Conservation (phyloP, 2,113 vertebrate genomes). For the Cavia porcellus region DNA sequence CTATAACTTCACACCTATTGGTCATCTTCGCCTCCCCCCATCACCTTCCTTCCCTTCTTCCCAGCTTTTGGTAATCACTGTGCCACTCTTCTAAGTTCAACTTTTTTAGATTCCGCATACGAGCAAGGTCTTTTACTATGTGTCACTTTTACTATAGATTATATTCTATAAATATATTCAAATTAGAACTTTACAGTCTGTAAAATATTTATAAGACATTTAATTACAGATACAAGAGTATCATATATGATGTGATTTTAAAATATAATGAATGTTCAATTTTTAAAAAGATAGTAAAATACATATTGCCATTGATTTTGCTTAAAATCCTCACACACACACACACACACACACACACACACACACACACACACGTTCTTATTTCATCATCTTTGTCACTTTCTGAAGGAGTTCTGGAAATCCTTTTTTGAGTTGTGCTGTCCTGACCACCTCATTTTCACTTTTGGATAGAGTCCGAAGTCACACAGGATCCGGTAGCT, state of each 20-base stretch:
- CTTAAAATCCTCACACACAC: not conserved
- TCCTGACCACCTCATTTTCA: not conserved
- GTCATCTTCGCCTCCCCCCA: not conserved
- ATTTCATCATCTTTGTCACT: not conserved
- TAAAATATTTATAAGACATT: not conserved
- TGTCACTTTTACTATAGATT: not conserved
- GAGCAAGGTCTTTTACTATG: not conserved
- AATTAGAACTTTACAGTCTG: not conserved
- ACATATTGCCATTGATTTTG: not conserved
- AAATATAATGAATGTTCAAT: not conserved
- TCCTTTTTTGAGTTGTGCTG: not conserved
- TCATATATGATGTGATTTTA: not conserved
- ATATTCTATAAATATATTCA: not conserved
- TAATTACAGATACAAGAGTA: not conserved
- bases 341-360: no score
- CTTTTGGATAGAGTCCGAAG: not conserved
- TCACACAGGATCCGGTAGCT: not conserved
- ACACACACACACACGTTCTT: no score
- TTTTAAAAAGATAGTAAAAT: not conserved
- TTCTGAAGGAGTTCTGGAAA: not conserved
- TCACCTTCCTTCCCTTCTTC: accelerated
- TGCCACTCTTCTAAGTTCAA: not conserved
- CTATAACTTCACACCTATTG: not conserved
- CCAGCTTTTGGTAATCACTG: not conserved
- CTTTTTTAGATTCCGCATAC: not conserved